A percentile compares a stretch with the other conserved stretches of the same genome.
phyloP scores from a whole-genome alignment of 37 sponge, comb jelly and placozoan species.

The Chondrosia reniformis region DNA sequence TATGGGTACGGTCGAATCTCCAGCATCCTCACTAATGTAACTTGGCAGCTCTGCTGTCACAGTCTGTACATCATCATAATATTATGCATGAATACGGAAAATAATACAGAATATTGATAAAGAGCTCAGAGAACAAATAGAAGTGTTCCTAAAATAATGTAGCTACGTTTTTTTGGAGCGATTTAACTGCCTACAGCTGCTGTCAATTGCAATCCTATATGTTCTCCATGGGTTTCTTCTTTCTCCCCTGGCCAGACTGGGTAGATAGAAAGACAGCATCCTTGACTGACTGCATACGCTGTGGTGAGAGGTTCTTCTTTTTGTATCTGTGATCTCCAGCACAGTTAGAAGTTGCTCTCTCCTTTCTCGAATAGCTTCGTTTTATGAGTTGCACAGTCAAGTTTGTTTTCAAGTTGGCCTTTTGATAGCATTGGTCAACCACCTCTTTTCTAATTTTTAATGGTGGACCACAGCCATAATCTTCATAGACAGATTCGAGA shows the following conservation, averaged over 20 bases:
- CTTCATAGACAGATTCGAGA: neutral
- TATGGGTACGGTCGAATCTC: too few species aligned
- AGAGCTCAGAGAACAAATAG: too few species aligned
- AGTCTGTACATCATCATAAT: too few species aligned
- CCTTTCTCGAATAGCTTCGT: neutral
- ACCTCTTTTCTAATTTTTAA: neutral
- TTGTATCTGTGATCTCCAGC: conserved; percentile 7
- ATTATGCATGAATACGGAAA: too few species aligned
- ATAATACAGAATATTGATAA: too few species aligned
- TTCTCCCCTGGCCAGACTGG: conserved; percentile 5
- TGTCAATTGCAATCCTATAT: conserved; percentile 2
- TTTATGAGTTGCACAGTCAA: neutral
- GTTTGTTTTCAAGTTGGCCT: neutral
- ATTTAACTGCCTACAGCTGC: conserved; percentile 10
- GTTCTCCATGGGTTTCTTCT: neutral
- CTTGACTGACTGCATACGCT: neutral
- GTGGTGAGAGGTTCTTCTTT: conserved; percentile 6
- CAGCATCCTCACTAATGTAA: too few species aligned
- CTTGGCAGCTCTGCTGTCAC: too few species aligned
- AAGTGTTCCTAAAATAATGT: too few species aligned
- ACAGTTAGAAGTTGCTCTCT: conserved; percentile 14
- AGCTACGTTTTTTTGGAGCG: too few species aligned
- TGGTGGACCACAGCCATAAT: neutral
- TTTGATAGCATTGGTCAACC: conserved; percentile 4
- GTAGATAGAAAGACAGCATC: neutral